Evolutionary conservation across 1,140 invertebrate species (phyloP), one percentile per base, ranked within the genome.

Genomic region (Drosophila arawakana): DNA sequence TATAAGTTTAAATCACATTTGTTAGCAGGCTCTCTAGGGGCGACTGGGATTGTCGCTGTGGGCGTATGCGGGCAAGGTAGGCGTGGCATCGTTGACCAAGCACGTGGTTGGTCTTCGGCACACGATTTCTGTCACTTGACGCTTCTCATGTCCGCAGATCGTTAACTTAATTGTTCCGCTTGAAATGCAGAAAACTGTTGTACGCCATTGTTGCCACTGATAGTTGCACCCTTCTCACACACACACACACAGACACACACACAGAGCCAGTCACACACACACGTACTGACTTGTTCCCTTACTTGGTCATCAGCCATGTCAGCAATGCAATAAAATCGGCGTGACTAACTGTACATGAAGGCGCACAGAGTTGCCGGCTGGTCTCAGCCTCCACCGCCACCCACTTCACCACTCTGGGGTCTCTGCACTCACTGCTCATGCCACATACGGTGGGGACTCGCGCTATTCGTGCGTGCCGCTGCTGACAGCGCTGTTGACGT

Each of bases 81-180:
- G 41, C 41, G 37, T 50, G 49, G 37, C 61, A 21, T 18, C 55
- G 37, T 47, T 77, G 52, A 58, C 58, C 71, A 37, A 57, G 75
- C 65, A 71, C 73, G 67, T 78, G 70, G 82, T 78, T 81, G 78
- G 71, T 70, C 81, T 86, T 84, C 76, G 80, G 76, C 59, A 63
- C 60, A 71, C 59, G 68, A 63, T 83, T 82, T 76, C 78, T 76
- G 80, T 70, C 80, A 78, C 77, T 80, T 69, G 21, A 21, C 37
- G 47, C 77, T 39, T 47, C 66, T 63, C 59, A 58, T 81, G 78
- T 85, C 81, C 78, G 81, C 83, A 88, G 80, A 89, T 88, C 80
- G 83, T 88, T 88, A 88, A 88, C 83, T 88, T 88, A 88, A 88
- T 88, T 88, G 83, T 88, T 88, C 76, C 83, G 83, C 83, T 89